Base-by-base conservation (phyloP, 2,888 invertebrate genomes). In the Eupeodes luniger region DNA sequence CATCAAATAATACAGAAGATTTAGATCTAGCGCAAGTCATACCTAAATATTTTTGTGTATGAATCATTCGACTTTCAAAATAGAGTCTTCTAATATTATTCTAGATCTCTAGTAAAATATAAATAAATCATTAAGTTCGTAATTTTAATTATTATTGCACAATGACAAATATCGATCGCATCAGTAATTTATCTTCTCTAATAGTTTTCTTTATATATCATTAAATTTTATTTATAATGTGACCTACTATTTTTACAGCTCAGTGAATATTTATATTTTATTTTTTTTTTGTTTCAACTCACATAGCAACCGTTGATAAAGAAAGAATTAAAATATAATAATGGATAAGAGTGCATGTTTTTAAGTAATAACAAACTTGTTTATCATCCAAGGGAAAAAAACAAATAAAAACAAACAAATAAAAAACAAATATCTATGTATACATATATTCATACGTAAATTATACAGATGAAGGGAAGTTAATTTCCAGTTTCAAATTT, bases 281-380 rank as follows among this genome's bases (percentile, higher is more conserved):
- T 5, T 70, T 5, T 10, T 47, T 72, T 59, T 59, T 16, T 67
- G 14, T 57, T 27, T 47, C 5, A 14, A 49, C 7, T 49, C 49
- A 7, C 72, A 72, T 72, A 72, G 72, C 57, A 72, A 72, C 72
- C 5, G 47, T 59, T 72, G 72, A 72, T 72, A 72, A 47, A 67
- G 59, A 27, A 34, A 47, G 47, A 72, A 72, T 34, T 47, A 34
- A 47, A 72, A 55, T 40, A 69, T 40, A 69, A 34, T 49, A 53
- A 69, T 53, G 40, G 40, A 55, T 44, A 70, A 64, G 2, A 49
- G 47, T 70, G 44, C 70, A 69, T 69, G 57, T n/a, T 55, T 57
- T 44, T 27, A 57, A 36, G 44, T 44, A 44, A n/a, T 12, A 36
- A 69, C 36, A 36, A n/a, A 67, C 2, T 67, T 67, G 51, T 47